Evolutionary conservation across 1,140 invertebrate species (phyloP), one percentile per base, ranked within the genome.

Genomic region (Neodiprion fabricii): DNA sequence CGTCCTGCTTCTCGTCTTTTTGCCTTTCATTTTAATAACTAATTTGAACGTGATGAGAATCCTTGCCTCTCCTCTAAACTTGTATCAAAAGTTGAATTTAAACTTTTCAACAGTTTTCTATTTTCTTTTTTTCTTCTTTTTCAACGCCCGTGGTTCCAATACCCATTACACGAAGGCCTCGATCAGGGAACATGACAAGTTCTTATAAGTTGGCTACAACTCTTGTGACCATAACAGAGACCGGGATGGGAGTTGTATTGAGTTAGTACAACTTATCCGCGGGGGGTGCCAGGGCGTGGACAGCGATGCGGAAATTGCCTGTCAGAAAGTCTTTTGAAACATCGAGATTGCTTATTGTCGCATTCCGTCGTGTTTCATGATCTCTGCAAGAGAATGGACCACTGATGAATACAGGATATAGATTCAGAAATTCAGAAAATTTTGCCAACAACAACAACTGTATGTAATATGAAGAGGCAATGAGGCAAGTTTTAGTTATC

Each of bases 111-210:
- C 53, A 14, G 53, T 17, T 61, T 61, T 61, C 53, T 61, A 61
- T 61, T 61, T 61, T 61, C 53, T 61, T 61, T 40, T 40, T 17
- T 61, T 61, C 53, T 17, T 7, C 53, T 61, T 5, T 17, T 61
- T 61, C 53, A 17, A 61, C 53, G 53, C 53, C n/a, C 53, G 53
- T 17, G 53, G 53, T 61, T 61, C 53, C 53, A 61, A 61, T 61
- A 61, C 53, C 53, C 53, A 61, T 61, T 61, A 61, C 53, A 61
- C 53, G 53, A 61, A 61, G 53, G 53, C 8, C 53, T 61, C 53
- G 53, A 61, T 61, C 53, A 61, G 53, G n/a, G 53, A 61, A 61
- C 53, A 61, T 61, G 53, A 61, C 53, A 61, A 61, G 53, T 61
- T 61, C 53, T 61, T 61, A 61, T 40, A 61, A 61, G 53, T 61